Evolutionary conservation across 2,113 vertebrate species (phyloP).

Genomic region (Nibea coibor): DNA sequence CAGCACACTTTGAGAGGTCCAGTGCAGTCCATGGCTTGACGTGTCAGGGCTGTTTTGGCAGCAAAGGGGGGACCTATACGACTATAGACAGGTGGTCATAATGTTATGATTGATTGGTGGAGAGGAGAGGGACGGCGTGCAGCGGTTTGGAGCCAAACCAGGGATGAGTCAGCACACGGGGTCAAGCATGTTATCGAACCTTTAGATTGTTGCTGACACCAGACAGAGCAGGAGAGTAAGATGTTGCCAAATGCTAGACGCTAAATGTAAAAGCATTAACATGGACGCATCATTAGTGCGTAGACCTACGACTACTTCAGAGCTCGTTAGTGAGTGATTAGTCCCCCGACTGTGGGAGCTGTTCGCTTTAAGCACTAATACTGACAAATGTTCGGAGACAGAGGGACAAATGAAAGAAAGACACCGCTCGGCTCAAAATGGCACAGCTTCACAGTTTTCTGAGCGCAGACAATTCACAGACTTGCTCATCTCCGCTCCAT

Average conservation of each 20-base stretch:
- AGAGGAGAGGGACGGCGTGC: too few species aligned
- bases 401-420: background rate
- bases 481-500: background rate
- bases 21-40: too few species aligned
- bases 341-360: slow-evolving; percentile 1
- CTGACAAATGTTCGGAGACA: slow-evolving; percentile 24
- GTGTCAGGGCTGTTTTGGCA: too few species aligned
- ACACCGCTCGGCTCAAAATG: slow-evolving; percentile 20
- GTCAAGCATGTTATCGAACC: background rate
- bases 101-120: too few species aligned
- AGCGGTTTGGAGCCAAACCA: too few species aligned
- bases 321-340: slow-evolving; percentile 35
- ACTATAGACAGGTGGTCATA: too few species aligned
- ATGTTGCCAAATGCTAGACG: background rate
- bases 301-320: background rate
- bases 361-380: background rate
- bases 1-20: too few species aligned
- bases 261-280: background rate
- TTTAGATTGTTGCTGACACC: background rate
- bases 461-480: slow-evolving; percentile 9
- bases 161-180: too few species aligned
- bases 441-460: slow-evolving; percentile 27
- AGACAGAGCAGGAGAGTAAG: background rate
- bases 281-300: slow-evolving; percentile 19
- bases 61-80: too few species aligned